phyloP scores from a whole-genome alignment of 2,113 vertebrate genomes.

The Erinaceus europaeus region DNA sequence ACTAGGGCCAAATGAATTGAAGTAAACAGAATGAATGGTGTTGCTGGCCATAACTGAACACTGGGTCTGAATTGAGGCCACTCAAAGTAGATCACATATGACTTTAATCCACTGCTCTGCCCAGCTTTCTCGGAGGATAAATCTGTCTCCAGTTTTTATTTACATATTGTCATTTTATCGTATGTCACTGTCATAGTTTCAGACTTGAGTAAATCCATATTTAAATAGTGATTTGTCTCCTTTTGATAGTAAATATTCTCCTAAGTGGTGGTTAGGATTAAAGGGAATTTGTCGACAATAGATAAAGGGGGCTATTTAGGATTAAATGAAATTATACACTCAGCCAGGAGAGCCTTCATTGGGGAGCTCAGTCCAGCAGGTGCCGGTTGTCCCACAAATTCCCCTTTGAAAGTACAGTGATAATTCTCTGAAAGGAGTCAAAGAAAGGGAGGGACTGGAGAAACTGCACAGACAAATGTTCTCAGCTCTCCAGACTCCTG shows the following conservation, averaged over 20 bases:
- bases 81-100: slow-evolving; percentile 80
- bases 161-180: slow-evolving; percentile 61
- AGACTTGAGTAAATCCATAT: slow-evolving; percentile 52
- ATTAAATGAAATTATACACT: slow-evolving; percentile 75
- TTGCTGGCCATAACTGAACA: slow-evolving; percentile 64
- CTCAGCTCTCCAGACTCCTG: slow-evolving; percentile 64
- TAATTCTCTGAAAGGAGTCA: slow-evolving; percentile 60
- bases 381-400: slow-evolving; percentile 67
- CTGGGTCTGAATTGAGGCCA: slow-evolving; percentile 74
- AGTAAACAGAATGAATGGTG: slow-evolving; percentile 82
- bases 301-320: slow-evolving; percentile 64
- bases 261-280: slow-evolving; percentile 66
- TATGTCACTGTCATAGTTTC: slow-evolving; percentile 44
- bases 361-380: slow-evolving; percentile 76
- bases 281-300: slow-evolving; percentile 72
- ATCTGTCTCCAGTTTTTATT: slow-evolving; percentile 67
- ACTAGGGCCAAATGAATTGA: slow-evolving; percentile 82
- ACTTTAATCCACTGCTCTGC: slow-evolving; percentile 82
- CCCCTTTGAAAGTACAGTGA: slow-evolving; percentile 74
- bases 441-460: slow-evolving; percentile 41
- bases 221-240: slow-evolving; percentile 66
- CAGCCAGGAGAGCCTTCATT: slow-evolving; percentile 65
- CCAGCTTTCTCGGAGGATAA: slow-evolving; percentile 60
- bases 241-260: slow-evolving; percentile 67
- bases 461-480: slow-evolving; percentile 63